Conservation (phyloP, 1,140 invertebrate genomes). For the Leptinotarsa lineolata region DNA sequence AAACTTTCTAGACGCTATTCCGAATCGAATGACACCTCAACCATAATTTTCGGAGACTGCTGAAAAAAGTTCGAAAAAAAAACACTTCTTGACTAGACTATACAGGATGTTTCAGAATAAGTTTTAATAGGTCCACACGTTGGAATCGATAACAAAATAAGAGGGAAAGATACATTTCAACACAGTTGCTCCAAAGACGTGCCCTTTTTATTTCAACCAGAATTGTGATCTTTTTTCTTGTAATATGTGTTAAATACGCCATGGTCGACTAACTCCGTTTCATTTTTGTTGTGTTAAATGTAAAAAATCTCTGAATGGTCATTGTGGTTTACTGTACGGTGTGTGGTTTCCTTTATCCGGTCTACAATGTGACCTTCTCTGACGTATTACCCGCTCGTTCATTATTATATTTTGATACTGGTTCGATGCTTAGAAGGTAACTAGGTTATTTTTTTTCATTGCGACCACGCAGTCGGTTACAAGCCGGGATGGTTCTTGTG, state of each 20-base stretch:
- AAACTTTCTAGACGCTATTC: no score
- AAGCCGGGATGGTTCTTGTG: neutral
- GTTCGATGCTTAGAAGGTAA: conserved; percentile 23
- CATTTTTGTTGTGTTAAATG: neutral
- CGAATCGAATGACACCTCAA: no score
- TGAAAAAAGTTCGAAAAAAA: no score
- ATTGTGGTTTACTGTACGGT: neutral
- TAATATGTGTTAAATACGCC: neutral
- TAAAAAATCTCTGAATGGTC: neutral
- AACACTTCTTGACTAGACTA: no score
- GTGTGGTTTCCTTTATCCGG: conserved; percentile 21
- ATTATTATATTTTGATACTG: conserved; percentile 29
- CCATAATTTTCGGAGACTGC: no score
- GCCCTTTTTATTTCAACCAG: neutral
- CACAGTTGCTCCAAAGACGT: no score
- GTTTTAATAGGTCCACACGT: no score
- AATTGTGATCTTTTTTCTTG: neutral
- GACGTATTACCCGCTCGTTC: conserved; percentile 1
- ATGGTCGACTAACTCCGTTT: neutral
- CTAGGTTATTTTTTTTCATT: conserved; percentile 25
- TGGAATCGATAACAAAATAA: no score
- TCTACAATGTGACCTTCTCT: conserved; percentile 27
- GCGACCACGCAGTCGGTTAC: neutral
- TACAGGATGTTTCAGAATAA: no score
- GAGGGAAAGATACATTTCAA: no score